phyloP scores from a whole-genome alignment of 1,140 invertebrate species.

The Achatina immaculata region DNA sequence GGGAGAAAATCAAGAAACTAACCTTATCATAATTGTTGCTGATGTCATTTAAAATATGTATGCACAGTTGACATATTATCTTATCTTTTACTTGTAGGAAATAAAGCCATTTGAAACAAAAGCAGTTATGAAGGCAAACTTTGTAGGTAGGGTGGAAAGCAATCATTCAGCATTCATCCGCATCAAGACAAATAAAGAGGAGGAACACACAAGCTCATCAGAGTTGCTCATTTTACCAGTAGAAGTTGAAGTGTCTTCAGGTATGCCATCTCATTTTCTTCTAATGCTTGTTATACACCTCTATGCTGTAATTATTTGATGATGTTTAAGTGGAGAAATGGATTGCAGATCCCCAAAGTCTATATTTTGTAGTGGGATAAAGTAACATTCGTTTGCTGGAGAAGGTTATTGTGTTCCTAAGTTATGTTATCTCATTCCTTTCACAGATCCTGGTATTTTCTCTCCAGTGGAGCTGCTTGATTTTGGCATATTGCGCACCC shows the following conservation, averaged over 20 bases:
- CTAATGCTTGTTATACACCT: slow-evolving; percentile 30
- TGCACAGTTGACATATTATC: slow-evolving; percentile 23
- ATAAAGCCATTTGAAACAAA: slow-evolving; percentile 91
- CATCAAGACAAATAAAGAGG: slow-evolving; percentile 79
- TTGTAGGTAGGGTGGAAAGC: slow-evolving; percentile 81
- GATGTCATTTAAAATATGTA: too few species aligned
- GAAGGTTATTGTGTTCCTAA: too few species aligned
- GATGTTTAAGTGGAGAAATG: too few species aligned
- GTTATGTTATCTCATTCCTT: too few species aligned
- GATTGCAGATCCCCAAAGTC: too few species aligned
- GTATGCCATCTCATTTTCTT: slow-evolving; percentile 48
- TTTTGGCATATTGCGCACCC: slow-evolving; percentile 83
- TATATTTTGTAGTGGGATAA: too few species aligned
- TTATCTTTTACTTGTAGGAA: slow-evolving; percentile 75
- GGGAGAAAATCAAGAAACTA: too few species aligned
- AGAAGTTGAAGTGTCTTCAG: slow-evolving; percentile 86
- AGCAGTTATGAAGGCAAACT: slow-evolving; percentile 87
- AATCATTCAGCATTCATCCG: slow-evolving; percentile 88
- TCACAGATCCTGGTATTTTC: slow-evolving; percentile 79
- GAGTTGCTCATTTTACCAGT: slow-evolving; percentile 80
- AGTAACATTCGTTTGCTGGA: too few species aligned
- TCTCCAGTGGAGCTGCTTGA: slow-evolving; percentile 83
- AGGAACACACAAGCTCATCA: slow-evolving; percentile 78
- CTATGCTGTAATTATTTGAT: background rate
- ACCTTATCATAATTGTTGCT: too few species aligned